These are phyloP conservation scores for Griposia aprilina DNA, from an alignment of 2,888 invertebrate genomes.

Conservation along the genomic window DNA sequence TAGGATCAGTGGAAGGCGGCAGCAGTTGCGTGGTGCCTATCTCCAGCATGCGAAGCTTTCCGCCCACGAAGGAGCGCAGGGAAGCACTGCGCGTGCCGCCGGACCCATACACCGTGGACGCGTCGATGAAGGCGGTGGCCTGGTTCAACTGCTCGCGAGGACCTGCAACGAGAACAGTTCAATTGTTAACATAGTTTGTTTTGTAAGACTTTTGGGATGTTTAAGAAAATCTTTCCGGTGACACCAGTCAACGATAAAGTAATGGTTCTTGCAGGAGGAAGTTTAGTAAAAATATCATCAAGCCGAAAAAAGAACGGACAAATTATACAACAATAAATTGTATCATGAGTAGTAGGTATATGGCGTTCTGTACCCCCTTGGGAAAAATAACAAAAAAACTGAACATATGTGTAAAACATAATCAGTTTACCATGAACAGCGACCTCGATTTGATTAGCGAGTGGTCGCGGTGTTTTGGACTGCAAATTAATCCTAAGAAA, in stretches of 20 bases:
- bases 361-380: neutral
- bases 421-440: no score
- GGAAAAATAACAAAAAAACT: no score
- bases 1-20: constrained; percentile 92
- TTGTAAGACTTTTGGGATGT: no score
- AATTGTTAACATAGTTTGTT: neutral
- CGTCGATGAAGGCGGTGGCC: constrained; percentile 96
- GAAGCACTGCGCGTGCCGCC: constrained; percentile 85
- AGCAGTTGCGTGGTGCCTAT: constrained; percentile 93
- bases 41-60: constrained; percentile 92
- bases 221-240: no score
- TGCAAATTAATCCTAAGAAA: no score
- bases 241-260: no score
- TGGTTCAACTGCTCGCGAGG: constrained; percentile 96
- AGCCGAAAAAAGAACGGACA: neutral
- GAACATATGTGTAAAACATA: no score
- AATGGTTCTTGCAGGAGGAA: no score
- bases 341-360: neutral
- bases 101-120: constrained; percentile 95
- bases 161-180: constrained; percentile 80
- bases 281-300: neutral
- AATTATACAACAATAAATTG: neutral
- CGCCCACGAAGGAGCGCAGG: constrained; percentile 89
- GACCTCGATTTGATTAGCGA: no score
- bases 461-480: no score